Evolutionary conservation across 1,140 invertebrate species (phyloP), one percentile per base, ranked within the genome.

Genomic region (Teleogryllus occipitalis): DNA sequence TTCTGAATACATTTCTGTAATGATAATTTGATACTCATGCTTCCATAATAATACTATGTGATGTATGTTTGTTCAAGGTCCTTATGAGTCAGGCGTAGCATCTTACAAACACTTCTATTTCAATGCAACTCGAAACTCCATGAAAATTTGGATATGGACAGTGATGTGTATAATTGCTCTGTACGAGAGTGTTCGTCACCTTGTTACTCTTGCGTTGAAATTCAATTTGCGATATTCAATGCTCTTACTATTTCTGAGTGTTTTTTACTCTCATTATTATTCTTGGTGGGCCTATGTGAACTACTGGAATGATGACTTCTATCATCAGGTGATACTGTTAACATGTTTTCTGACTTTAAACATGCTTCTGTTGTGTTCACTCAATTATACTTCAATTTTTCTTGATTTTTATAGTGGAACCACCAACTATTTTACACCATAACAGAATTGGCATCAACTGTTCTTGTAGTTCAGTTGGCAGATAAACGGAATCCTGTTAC

Each of bases 81-180:
- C 91, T 15, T 95, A 95, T 84, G 94, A 95, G 86, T 90, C 91
- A 74, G 92, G 92, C 22, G 87, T 93, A 79, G 90, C 91, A 74
- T 89, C 90, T 12, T 95, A 94, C 85, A 95, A 95, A 84, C 93
- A 95, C 83, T 89, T 95, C 83, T 96, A 95, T 84, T 95, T 96
- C 85, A 95, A 96, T 84, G 90, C 92, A 39, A 95, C 93, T 7
- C 85, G 86, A 72, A 93, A 93, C 81, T 92, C 90, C 8, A 87
- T 92, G 77, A 93, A 94, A 87, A 95, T 95, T 82, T 96, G 94
- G 94, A 85, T 90, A 15, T 84, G 91, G 6, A 90, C 80, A 2
- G 90, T 93, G 7, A 80, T 93, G 21, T 91, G 89, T 73, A 84
- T 94, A 12, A 88, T 95, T 75, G 83, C 87, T 8, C 87, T 93